phyloP scores from a whole-genome alignment of 2,888 invertebrate species.

The Ormyrus thymus region DNA sequence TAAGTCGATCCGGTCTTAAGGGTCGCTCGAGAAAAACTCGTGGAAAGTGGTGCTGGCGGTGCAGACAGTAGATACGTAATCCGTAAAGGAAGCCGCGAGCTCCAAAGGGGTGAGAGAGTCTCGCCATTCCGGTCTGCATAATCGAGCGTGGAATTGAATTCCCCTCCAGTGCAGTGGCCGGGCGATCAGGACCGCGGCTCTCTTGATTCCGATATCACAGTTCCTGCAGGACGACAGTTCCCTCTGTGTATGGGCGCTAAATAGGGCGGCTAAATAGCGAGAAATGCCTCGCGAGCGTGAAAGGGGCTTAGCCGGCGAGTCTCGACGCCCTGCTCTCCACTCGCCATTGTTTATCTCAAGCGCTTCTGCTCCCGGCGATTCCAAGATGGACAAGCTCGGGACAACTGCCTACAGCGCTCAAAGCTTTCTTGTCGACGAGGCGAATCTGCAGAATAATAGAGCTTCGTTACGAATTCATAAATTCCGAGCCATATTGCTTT shows the following conservation, averaged over 20 bases:
- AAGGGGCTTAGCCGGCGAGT: too few species aligned
- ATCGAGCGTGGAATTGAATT: constrained; percentile 73
- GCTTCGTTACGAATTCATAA: too few species aligned
- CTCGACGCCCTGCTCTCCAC: too few species aligned
- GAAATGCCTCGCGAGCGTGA: constrained; percentile 6
- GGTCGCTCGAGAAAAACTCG: not conserved
- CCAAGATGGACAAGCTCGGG: too few species aligned
- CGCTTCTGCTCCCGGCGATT: too few species aligned
- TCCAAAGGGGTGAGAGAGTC: not conserved
- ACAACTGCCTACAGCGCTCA: not conserved
- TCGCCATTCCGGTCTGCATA: constrained; percentile 66
- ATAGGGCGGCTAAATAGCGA: constrained; percentile 24
- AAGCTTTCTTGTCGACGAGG: not conserved
- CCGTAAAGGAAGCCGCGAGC: constrained; percentile 38
- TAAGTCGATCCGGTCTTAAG: too few species aligned
- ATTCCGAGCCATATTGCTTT: too few species aligned
- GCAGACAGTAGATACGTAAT: constrained; percentile 38
- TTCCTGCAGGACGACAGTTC: not conserved
- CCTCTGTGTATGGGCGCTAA: not conserved
- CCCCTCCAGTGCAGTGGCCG: constrained; percentile 54
- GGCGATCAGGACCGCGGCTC: not conserved
- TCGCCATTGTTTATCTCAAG: too few species aligned
- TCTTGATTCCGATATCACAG: not conserved
- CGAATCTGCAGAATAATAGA: too few species aligned
- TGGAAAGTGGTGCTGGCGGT: not conserved